These are phyloP conservation scores for Salvator merianae DNA, from an alignment of 2,113 vertebrate genomes.

Conservation along the genomic window DNA sequence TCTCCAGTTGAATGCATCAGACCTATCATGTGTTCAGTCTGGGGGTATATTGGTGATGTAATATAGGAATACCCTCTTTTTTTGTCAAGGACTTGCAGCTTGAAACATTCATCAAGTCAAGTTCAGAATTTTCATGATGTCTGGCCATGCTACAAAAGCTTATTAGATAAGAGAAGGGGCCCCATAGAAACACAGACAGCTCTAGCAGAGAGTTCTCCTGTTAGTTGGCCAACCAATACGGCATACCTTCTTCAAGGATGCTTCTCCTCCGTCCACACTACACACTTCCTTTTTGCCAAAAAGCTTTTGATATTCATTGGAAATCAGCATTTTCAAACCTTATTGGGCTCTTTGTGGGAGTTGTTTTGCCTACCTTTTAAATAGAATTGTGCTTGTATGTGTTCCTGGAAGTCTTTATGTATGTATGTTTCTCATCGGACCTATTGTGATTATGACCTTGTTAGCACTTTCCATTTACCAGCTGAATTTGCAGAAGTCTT, in stretches of 20 bases:
- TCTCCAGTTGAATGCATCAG: neutral
- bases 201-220: neutral
- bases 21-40: neutral
- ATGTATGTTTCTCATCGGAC: too few species aligned
- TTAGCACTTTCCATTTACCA: neutral
- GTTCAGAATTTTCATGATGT: neutral
- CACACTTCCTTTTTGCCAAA: neutral
- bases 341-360: too few species aligned
- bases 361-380: neutral
- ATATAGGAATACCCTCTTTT: neutral
- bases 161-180: neutral
- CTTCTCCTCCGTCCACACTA: neutral
- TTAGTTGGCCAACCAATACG: neutral
- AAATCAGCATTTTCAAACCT: neutral
- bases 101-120: neutral
- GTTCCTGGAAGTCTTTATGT: neutral
- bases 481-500: neutral
- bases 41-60: neutral
- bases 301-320: neutral
- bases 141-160: neutral
- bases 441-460: neutral
- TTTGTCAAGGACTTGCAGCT: neutral
- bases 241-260: neutral
- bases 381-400: neutral
- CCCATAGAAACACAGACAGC: neutral